phyloP scores from a whole-genome alignment of 2,888 invertebrate genomes.

The Punctoribates punctum region DNA sequence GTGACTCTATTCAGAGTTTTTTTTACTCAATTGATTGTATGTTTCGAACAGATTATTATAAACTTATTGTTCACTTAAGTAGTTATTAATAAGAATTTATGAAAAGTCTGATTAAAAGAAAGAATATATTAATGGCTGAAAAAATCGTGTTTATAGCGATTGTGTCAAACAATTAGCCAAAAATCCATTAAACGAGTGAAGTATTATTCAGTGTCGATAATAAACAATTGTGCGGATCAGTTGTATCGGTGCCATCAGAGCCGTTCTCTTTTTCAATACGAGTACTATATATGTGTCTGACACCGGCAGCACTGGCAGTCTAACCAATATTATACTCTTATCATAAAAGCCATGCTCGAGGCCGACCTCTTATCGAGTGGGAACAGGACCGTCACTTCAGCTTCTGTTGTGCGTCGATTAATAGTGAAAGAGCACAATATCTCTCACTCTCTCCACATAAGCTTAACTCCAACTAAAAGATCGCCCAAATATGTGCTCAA shows the following conservation, averaged over 20 bases:
- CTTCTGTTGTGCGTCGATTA: constrained; percentile 32
- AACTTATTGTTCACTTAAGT: too few relatives aligned
- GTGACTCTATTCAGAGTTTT: too few relatives aligned
- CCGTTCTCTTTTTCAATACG: not conserved
- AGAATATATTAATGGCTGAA: not conserved
- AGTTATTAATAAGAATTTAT: too few relatives aligned
- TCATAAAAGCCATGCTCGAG: constrained; percentile 30
- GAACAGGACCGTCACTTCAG: constrained; percentile 21
- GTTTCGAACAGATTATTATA: too few relatives aligned
- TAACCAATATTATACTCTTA: constrained; percentile 7
- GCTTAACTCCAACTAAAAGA: constrained; percentile 2
- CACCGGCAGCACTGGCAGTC: not conserved
- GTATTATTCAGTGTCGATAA: constrained; percentile 16
- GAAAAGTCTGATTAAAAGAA: too few relatives aligned
- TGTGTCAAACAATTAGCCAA: constrained; percentile 6
- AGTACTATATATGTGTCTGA: not conserved
- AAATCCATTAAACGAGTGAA: constrained; percentile 4
- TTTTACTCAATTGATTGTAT: too few relatives aligned
- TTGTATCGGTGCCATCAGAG: constrained; percentile 14
- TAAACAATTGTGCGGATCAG: constrained; percentile 11
- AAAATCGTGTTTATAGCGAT: not conserved
- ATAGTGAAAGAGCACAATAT: constrained; percentile 1
- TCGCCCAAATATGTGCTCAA: not conserved
- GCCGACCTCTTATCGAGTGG: constrained; percentile 34
- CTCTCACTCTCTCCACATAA: not conserved